These are phyloP conservation scores for Montipora foliosa DNA, from an alignment of 64 coral and sea anemone genomes.

Conservation along the genomic window DNA sequence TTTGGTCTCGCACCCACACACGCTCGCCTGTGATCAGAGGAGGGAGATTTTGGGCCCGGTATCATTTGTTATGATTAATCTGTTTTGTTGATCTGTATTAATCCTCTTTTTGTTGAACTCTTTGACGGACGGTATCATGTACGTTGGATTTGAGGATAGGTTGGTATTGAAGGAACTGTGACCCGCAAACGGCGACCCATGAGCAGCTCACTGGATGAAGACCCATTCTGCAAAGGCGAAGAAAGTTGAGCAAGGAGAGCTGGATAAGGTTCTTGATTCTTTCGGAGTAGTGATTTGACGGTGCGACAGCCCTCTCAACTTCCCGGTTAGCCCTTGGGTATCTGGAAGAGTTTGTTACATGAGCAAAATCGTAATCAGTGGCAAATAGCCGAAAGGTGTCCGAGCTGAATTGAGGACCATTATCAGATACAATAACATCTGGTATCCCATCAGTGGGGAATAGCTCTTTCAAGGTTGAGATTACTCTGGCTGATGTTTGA, in stretches of 20 bases:
- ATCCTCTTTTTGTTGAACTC: background rate
- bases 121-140: background rate
- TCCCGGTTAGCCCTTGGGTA: background rate
- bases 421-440: conserved; percentile 57
- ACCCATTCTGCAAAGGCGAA: conserved; percentile 65
- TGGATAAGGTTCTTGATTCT: background rate
- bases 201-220: conserved; percentile 45
- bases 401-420: conserved; percentile 46
- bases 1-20: conserved; percentile 47
- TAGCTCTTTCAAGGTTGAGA: conserved; percentile 58
- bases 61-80: background rate
- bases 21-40: background rate
- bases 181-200: conserved; percentile 47
- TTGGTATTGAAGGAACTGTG: conserved; percentile 61
- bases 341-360: conserved; percentile 38
- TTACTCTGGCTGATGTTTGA: background rate
- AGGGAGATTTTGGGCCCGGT: background rate
- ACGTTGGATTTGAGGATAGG: conserved; percentile 22
- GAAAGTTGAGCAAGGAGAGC: conserved; percentile 32
- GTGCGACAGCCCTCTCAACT: background rate
- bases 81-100: background rate
- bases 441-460: conserved; percentile 27
- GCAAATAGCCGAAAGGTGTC: conserved; percentile 49
- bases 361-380: conserved; percentile 56
- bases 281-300: background rate